phyloP scores from a whole-genome alignment of 1,140 invertebrate genomes.

The Epicauta chinensis region DNA sequence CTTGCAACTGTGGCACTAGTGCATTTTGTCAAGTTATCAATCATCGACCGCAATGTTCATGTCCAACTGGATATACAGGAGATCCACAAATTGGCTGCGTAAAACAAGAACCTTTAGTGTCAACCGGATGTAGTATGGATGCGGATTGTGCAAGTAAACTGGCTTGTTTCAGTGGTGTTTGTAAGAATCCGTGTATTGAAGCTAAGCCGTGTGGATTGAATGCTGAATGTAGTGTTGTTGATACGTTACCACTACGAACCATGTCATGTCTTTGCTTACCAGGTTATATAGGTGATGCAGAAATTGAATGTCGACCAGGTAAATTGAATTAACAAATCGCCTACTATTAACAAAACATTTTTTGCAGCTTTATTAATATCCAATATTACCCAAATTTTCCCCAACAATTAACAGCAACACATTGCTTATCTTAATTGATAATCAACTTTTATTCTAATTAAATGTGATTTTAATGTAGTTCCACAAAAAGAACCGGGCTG shows the following conservation, averaged over 20 bases:
- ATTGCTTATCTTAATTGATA: constrained; percentile 11
- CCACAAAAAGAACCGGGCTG: constrained; percentile 55
- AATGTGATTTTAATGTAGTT: constrained; percentile 25
- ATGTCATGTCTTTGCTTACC: constrained; percentile 80
- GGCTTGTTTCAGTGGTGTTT: constrained; percentile 74
- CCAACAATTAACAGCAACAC: constrained; percentile 28
- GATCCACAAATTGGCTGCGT: constrained; percentile 65
- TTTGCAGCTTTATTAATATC: not conserved
- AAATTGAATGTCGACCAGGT: constrained; percentile 73
- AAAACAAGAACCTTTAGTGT: too few species aligned
- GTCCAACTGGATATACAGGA: constrained; percentile 74
- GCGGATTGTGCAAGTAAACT: constrained; percentile 77
- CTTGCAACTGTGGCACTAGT: constrained; percentile 64
- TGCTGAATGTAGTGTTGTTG: constrained; percentile 73
- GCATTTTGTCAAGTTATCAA: constrained; percentile 71
- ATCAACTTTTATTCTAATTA: constrained; percentile 1
- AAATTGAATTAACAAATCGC: constrained; percentile 27
- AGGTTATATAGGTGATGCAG: constrained; percentile 77
- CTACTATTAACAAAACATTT: not conserved
- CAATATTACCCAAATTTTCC: constrained; percentile 2
- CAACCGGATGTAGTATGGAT: constrained; percentile 69
- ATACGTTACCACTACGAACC: constrained; percentile 77
- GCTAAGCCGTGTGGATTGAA: constrained; percentile 73
- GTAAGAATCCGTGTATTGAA: constrained; percentile 74
- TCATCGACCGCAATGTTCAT: constrained; percentile 71